Evolutionary conservation across 2,888 invertebrate species (phyloP).

Genomic region (Ophioninae sp.): DNA sequence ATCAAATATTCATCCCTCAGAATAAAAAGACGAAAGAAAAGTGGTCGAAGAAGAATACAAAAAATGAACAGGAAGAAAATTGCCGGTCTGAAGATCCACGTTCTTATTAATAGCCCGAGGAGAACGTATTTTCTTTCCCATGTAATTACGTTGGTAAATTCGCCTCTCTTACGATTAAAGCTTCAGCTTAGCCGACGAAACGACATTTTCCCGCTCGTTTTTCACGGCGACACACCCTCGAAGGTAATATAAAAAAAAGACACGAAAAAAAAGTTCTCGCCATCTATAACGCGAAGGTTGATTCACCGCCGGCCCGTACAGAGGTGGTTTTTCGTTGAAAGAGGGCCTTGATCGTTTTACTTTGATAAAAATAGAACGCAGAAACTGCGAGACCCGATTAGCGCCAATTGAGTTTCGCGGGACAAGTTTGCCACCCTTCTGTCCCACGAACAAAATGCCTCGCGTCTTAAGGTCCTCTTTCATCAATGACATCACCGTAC

Average conservation of each 20-base stretch:
- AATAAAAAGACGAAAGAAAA: not conserved
- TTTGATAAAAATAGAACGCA: slow-evolving; percentile 8
- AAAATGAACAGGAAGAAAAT: slow-evolving; percentile 12
- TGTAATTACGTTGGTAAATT: slow-evolving; percentile 46
- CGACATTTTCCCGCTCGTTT: slow-evolving; percentile 34
- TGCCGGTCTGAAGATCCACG: slow-evolving; percentile 14
- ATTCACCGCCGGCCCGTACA: not conserved
- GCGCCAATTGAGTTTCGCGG: slow-evolving; percentile 66
- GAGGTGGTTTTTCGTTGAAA: not conserved
- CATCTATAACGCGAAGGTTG: slow-evolving; percentile 3
- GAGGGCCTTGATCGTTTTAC: not conserved
- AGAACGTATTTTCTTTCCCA: slow-evolving; percentile 40
- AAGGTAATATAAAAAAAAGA: slow-evolving; percentile 8
- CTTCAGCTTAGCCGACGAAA: slow-evolving; percentile 15
- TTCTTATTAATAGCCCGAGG: slow-evolving; percentile 52
- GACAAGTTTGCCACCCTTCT: slow-evolving; percentile 58
- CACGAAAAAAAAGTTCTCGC: not conserved
- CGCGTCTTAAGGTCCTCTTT: not conserved
- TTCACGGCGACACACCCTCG: not conserved
- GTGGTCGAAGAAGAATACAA: too few relatives aligned
- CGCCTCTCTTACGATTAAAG: slow-evolving; percentile 7
- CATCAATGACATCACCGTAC: not conserved
- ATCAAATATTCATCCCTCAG: slow-evolving; percentile 60
- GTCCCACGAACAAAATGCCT: not conserved
- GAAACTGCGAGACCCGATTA: slow-evolving; percentile 63